phyloP scores from a whole-genome alignment of 2,888 invertebrate genomes.

The Xanthia icteritia region DNA sequence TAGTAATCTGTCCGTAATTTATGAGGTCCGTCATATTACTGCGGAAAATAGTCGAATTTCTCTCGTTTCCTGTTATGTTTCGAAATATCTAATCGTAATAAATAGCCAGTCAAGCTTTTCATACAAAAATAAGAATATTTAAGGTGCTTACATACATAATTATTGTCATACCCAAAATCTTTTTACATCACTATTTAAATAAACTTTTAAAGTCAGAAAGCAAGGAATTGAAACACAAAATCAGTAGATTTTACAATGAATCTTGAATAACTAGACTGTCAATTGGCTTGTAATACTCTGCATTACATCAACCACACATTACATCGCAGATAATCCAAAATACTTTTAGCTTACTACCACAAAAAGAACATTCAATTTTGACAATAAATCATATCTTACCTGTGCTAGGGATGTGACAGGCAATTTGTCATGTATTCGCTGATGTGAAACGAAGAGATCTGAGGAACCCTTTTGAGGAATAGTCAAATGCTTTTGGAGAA shows the following conservation, averaged over 20 bases:
- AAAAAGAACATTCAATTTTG: constrained; percentile 58
- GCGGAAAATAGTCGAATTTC: too few species aligned
- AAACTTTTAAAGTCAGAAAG: neutral
- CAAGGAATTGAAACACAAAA: neutral
- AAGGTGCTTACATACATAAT: too few species aligned
- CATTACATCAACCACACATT: neutral
- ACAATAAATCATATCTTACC: constrained; percentile 89
- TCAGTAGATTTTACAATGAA: neutral
- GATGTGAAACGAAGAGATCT: constrained; percentile 81
- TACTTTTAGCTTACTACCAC: constrained; percentile 45
- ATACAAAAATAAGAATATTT: neutral
- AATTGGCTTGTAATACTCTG: neutral
- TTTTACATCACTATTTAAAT: neutral
- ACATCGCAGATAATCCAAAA: constrained; percentile 33
- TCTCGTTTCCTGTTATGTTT: neutral
- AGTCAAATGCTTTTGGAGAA: constrained; percentile 72
- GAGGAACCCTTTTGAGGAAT: constrained; percentile 74
- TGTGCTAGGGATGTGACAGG: constrained; percentile 86
- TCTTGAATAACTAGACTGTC: neutral
- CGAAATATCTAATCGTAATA: neutral
- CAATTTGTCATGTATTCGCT: constrained; percentile 87
- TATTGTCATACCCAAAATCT: neutral
- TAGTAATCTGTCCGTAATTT: neutral
- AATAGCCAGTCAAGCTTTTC: neutral
- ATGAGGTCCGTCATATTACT: neutral